phyloP scores from a whole-genome alignment of 2,888 invertebrate genomes.

The Erannis defoliaria region DNA sequence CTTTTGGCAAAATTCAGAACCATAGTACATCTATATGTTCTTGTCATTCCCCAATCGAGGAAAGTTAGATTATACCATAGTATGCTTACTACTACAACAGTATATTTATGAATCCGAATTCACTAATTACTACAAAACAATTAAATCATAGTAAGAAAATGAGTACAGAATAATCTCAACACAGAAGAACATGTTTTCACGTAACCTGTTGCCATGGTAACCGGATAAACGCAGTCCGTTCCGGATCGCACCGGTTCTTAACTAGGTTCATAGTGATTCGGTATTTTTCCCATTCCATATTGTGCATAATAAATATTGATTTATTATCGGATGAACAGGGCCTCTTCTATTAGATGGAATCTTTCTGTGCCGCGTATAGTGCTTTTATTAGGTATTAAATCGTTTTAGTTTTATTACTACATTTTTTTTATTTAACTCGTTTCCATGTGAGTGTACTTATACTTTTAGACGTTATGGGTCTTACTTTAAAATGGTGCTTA shows the following conservation, averaged over 20 bases:
- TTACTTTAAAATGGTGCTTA: no score
- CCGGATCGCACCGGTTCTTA: constrained; percentile 26
- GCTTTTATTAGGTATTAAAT: constrained; percentile 25
- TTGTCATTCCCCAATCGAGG: no score
- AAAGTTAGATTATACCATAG: no score
- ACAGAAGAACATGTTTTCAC: background rate
- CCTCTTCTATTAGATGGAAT: constrained; percentile 20
- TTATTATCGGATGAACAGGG: constrained; percentile 7
- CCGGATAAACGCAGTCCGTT: constrained; percentile 38
- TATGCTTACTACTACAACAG: no score
- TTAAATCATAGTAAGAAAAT: no score
- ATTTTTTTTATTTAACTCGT: background rate
- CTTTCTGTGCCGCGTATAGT: constrained; percentile 27
- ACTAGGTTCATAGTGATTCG: constrained; percentile 37
- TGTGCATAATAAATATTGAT: constrained; percentile 32
- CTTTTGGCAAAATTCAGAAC: no score
- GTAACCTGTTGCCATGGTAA: constrained; percentile 39
- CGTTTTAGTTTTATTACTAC: background rate
- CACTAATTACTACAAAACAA: no score
- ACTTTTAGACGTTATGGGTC: no score
- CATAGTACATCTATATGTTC: no score
- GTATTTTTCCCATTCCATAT: constrained; percentile 38
- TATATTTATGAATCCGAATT: no score
- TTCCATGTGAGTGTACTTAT: no score
- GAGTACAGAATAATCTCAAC: background rate